A percentile compares a stretch with the other conserved stretches of the same genome.
phyloP scores from a whole-genome alignment of 1,140 invertebrate species.

The Dufourea novaeangliae region DNA sequence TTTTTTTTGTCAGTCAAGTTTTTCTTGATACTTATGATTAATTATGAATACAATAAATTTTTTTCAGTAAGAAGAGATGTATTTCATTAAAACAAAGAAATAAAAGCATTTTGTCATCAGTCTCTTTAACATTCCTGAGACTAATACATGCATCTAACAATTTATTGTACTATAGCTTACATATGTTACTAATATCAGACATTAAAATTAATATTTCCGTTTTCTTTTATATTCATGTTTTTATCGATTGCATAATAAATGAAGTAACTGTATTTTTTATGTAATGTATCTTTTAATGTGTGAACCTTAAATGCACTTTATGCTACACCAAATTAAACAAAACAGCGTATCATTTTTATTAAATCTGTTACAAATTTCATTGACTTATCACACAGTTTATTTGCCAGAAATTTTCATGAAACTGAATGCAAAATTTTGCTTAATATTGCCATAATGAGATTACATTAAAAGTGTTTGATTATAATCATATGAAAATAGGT shows the following conservation, averaged over 20 bases:
- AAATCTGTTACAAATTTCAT: constrained; percentile 19
- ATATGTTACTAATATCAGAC: background rate
- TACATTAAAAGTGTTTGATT: constrained; percentile 20
- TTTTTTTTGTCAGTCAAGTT: constrained; percentile 9
- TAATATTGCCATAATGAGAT: constrained; percentile 15
- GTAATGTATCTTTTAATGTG: constrained; percentile 7
- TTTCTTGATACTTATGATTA: background rate
- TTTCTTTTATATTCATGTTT: background rate
- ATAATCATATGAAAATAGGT: constrained; percentile 45
- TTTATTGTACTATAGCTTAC: background rate
- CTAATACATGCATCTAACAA: background rate
- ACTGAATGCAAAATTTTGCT: constrained; percentile 16
- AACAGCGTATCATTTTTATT: background rate
- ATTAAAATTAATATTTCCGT: background rate
- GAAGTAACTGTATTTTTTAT: background rate
- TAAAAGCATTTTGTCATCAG: background rate
- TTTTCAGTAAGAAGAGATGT: background rate
- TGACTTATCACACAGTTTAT: background rate
- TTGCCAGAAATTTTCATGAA: constrained; percentile 32
- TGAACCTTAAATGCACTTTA: constrained; percentile 28
- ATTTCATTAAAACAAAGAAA: background rate
- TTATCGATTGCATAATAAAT: constrained; percentile 12
- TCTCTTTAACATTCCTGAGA: background rate
- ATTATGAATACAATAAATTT: background rate
- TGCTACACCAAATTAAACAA: constrained; percentile 25